These are phyloP conservation scores for Listronotus oregonensis DNA, from an alignment of 1,140 invertebrate species.

Conservation along the genomic window DNA sequence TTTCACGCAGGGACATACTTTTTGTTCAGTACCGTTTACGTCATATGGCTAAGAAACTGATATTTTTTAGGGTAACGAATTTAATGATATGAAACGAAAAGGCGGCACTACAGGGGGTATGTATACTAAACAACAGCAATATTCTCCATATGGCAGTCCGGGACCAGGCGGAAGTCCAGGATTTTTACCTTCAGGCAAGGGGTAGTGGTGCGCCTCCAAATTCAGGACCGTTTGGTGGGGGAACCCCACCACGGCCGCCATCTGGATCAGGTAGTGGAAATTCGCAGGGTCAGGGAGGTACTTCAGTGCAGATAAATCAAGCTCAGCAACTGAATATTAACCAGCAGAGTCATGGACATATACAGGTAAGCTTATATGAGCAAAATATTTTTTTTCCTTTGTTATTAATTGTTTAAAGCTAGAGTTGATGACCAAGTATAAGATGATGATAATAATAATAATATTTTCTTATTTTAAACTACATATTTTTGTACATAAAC, in stretches of 20 bases:
- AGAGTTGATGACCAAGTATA: no score
- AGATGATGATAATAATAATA: no score
- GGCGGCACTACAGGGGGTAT: constrained; percentile 44
- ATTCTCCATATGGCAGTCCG: constrained; percentile 71
- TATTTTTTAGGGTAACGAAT: constrained; percentile 51
- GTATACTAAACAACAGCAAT: constrained; percentile 63
- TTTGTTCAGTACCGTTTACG: no score
- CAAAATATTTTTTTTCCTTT: background rate
- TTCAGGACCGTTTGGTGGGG: constrained; percentile 62
- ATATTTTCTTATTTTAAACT: no score
- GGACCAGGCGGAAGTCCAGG: constrained; percentile 67
- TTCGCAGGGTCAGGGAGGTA: constrained; percentile 51
- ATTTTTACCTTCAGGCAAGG: constrained; percentile 61
- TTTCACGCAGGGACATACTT: no score
- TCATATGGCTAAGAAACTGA: background rate
- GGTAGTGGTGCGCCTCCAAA: constrained; percentile 50
- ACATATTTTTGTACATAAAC: no score
- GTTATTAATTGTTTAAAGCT: no score
- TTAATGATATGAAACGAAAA: constrained; percentile 61
- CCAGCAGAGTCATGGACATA: constrained; percentile 71
- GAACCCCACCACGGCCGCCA: constrained; percentile 66
- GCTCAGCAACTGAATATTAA: constrained; percentile 84
- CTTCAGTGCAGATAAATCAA: constrained; percentile 79
- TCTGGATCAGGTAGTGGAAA: constrained; percentile 60
- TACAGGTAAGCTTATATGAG: constrained; percentile 65